These are phyloP conservation scores for Cheilosia vernalis DNA, from an alignment of 2,888 invertebrate genomes.

Conservation along the genomic window DNA sequence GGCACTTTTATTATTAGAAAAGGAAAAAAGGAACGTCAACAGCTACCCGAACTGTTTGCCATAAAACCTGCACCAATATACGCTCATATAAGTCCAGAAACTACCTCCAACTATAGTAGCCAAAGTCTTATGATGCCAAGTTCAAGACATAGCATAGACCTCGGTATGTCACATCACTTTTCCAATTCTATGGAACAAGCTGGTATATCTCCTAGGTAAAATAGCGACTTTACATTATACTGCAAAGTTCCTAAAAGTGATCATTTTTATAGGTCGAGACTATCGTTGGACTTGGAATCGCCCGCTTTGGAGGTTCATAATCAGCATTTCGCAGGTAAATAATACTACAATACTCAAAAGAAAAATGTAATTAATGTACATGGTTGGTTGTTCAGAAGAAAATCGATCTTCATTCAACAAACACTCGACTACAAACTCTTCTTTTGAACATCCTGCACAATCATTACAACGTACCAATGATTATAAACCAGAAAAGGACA, in stretches of 20 bases:
- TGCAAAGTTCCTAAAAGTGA: background rate
- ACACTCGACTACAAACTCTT: conserved; percentile 31
- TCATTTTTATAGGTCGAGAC: conserved; percentile 77
- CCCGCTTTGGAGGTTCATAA: conserved; percentile 64
- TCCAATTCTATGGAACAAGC: conserved; percentile 68
- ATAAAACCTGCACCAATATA: conserved; percentile 85
- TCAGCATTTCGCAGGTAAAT: conserved; percentile 55
- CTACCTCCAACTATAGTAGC: conserved; percentile 62
- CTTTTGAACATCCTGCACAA: conserved; percentile 68
- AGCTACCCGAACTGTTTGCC: conserved; percentile 84
- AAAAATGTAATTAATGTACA: no score
- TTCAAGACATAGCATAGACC: conserved; percentile 88
- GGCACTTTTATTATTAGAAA: conserved; percentile 93
- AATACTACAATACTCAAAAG: background rate
- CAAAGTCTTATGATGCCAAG: conserved; percentile 84
- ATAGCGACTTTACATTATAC: background rate
- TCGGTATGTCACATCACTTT: conserved; percentile 86
- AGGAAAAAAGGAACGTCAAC: conserved; percentile 88
- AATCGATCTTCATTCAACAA: conserved; percentile 49
- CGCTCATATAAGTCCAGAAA: conserved; percentile 86
- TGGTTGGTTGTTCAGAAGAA: conserved; percentile 12
- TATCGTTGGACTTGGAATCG: conserved; percentile 80
- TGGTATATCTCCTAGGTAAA: conserved; percentile 78
- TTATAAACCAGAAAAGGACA: conserved; percentile 48
- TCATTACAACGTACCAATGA: conserved; percentile 59